Evolutionary conservation across 1,140 invertebrate species (phyloP).

Genomic region (Euglossa dilemma): DNA sequence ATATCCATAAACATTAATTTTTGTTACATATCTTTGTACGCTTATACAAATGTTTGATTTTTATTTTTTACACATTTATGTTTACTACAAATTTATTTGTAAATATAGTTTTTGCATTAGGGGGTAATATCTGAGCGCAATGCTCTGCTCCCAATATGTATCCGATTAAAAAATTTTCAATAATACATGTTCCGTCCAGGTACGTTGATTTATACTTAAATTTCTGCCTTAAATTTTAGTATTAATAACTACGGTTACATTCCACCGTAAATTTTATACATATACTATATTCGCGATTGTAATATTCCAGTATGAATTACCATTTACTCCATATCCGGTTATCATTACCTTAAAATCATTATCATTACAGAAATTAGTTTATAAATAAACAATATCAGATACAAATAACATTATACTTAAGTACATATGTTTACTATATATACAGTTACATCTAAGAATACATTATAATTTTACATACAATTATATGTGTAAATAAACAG

Average conservation of each 20-base stretch:
- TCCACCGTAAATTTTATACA: constrained; percentile 29
- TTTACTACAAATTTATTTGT: constrained; percentile 55
- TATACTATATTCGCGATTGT: constrained; percentile 10
- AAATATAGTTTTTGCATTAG: constrained; percentile 47
- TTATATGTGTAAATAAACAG: constrained; percentile 57
- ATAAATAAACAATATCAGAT: constrained; percentile 39
- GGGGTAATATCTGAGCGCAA: constrained; percentile 28
- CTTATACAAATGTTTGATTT: constrained; percentile 40
- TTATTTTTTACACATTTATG: constrained; percentile 49
- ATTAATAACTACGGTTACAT: constrained; percentile 25
- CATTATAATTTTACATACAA: constrained; percentile 51
- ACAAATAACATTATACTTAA: constrained; percentile 48
- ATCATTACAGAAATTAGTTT: constrained; percentile 36
- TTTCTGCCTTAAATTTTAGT: constrained; percentile 21
- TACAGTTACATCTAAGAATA: constrained; percentile 45
- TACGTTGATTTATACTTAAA: constrained; percentile 43
- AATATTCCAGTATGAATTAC: constrained; percentile 20
- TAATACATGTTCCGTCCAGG: constrained; percentile 51
- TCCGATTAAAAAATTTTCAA: constrained; percentile 23
- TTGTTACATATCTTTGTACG: constrained; percentile 34
- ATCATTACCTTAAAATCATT: constrained; percentile 40
- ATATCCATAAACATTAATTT: constrained; percentile 20
- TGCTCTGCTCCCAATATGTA: background rate
- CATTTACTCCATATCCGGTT: constrained; percentile 8
- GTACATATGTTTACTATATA: constrained; percentile 43